Base-by-base conservation (phyloP, 2,888 invertebrate genomes). In the Pristionchus japonicus region DNA sequence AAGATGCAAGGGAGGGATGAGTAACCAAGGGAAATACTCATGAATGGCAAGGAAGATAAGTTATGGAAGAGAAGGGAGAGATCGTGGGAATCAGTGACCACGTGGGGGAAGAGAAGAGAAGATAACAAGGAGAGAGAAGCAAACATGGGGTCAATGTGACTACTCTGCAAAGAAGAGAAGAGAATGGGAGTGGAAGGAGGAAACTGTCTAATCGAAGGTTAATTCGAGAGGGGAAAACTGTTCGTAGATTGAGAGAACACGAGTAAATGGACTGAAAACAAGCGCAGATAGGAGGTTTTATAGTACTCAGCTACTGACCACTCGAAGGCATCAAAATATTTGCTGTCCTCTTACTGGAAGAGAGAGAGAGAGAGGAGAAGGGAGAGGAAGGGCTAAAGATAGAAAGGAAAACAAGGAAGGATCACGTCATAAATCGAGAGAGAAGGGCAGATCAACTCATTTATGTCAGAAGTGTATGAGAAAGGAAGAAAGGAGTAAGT, bases 221-320 rank as follows among this genome's bases (percentile, higher is more conserved):
- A 23, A 74, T 40, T 74, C 74, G 74, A 74, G 74, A 74, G 74
- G 37, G 40, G 37, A 74, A 34, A 74, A 74, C 74, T 74, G 74
- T 40, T 27, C 74, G 23, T 31, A 27, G 40, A 74, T 31, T 37
- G 23, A 31, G 31, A 34, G 40, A 20, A 11, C 37, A 70, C 37
- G 7, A 9, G n/a, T 15, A 40, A 74, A 40, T 23, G n/a, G 11
- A n/a, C 17, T 57, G 74, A 74, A 40, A 40, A 40, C 23, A 74
- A 40, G 37, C 20, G 40, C 23, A 70, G 37, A 70, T 70, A 4
- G 20, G 70, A 20, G 40, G 40, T 40, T 40, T 37, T 74, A 40
- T 40, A 74, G 40, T 74, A 57, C 57, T 57, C 23, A 40, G 74
- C 74, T 74, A 7, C 74, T 74, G 37, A 23, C 40, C 37, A 74